Evolutionary conservation across 2,888 invertebrate genomes (phyloP), one percentile per base, ranked within the genome.

Genomic region (Melieria omissa): DNA sequence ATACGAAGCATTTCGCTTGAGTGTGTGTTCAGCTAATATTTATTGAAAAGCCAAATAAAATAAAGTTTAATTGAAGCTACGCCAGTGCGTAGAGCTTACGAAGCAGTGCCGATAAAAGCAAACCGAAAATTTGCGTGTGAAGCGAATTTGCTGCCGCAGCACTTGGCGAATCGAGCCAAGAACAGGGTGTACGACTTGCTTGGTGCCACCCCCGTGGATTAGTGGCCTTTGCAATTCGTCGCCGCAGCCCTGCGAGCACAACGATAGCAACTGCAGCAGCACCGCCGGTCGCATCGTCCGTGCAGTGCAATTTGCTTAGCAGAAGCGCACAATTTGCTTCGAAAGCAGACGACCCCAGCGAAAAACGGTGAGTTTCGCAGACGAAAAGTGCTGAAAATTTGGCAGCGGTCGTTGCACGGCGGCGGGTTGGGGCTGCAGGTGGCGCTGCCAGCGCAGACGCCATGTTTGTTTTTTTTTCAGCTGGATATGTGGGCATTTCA

Each of bases 201-300:
- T 52, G 54, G 52, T 80, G 82, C 81, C 84, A 84, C 85, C 76
- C 81, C 80, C 83, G 74, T 82, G 85, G 84, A 84, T 84, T 84
- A 84, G 84, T 84, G 84, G 84, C 82, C 80, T 72, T 76, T 72
- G 75, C 69, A 60, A 65, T 45, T 71, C n/a, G 52, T 60, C 54
- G 61, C 69, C 49, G 67, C 67, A 29, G 69, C 55, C 62, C 62
- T 54, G 41, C 55, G 52, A n/a, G 52, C 52, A 52, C 12, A 52
- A n/a, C 14, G 9, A 52, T 6, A n/a, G 1, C 12, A 52, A n/a
- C 14, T 9, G n/a, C 52, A 52, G 9, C 9, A n/a, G 14, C 14
- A 12, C 14, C 14, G 8, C 9, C n/a, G 52, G 52, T 6, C 14
- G 4, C 9, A 52, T 3, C 49, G 8, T 12, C 14, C n/a, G 4